Conservation (phyloP, 2,113 vertebrate genomes). For the Syngnathus typhle region DNA sequence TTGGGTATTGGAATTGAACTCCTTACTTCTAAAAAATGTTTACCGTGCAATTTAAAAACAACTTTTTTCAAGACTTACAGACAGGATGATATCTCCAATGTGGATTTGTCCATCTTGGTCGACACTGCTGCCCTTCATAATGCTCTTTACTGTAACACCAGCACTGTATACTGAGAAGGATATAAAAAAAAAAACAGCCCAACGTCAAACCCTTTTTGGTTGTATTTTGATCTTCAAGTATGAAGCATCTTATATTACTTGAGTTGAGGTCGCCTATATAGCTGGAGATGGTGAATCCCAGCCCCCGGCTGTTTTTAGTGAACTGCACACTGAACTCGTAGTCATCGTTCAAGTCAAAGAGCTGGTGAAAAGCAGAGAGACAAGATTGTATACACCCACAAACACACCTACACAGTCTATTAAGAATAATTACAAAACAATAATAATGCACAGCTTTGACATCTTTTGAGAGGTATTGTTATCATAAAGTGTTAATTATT, state of each 20-base stretch:
- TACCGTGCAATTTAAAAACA: background rate
- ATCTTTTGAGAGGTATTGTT: background rate
- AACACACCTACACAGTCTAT: background rate
- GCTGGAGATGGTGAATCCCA: conserved; percentile 88
- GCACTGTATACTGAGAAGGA: conserved; percentile 77
- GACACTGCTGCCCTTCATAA: conserved; percentile 84
- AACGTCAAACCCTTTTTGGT: background rate
- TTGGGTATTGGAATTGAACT: background rate
- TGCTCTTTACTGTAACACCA: conserved; percentile 89
- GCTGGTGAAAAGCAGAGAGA: conserved; percentile 53
- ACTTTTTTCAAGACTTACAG: conserved; percentile 71
- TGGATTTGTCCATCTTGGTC: conserved; percentile 85
- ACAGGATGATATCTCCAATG: conserved; percentile 86
- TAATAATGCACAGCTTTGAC: background rate
- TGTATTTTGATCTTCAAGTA: background rate
- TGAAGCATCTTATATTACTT: conserved; percentile 66
- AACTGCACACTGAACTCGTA: conserved; percentile 82
- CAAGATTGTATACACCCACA: background rate
- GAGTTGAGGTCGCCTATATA: conserved; percentile 84
- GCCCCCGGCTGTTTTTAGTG: conserved; percentile 82
- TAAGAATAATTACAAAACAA: background rate
- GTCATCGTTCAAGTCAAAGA: conserved; percentile 65
- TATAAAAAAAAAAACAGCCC: background rate
- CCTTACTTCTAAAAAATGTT: background rate
- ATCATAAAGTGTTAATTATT: background rate